phyloP scores from a whole-genome alignment of 2,797 vertebrate genomes.

The Falco concolor region DNA sequence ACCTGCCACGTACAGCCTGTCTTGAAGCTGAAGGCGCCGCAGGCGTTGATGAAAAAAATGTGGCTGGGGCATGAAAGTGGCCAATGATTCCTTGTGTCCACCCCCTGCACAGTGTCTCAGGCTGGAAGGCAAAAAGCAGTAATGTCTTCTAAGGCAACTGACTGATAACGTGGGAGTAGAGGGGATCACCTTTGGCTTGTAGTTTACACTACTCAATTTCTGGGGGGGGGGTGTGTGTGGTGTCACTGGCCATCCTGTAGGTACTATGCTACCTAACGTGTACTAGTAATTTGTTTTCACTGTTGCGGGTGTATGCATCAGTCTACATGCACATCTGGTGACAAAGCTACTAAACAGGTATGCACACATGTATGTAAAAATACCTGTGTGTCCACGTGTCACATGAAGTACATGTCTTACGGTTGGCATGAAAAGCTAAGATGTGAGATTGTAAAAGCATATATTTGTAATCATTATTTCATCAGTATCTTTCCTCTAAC shows the following conservation, averaged over 20 bases:
- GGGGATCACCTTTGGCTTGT: background rate
- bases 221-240: too few relatives aligned
- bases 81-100: background rate
- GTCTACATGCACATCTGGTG: background rate
- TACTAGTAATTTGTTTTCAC: background rate
- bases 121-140: background rate
- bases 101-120: accelerated
- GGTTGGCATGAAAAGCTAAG: background rate
- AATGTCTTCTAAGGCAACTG: background rate
- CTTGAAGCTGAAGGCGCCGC: background rate
- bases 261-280: background rate
- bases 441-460: background rate
- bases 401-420: background rate
- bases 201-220: background rate
- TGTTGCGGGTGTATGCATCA: accelerated
- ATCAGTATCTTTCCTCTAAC: background rate
- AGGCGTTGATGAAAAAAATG: background rate
- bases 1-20: background rate
- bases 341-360: background rate
- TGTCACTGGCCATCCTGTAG: background rate
- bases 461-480: background rate
- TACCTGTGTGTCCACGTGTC: accelerated
- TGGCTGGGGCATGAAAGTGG: background rate
- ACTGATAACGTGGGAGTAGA: accelerated
- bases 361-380: background rate